Base-by-base conservation (phyloP, 2,113 vertebrate species). In the Barnardius zonarius region DNA sequence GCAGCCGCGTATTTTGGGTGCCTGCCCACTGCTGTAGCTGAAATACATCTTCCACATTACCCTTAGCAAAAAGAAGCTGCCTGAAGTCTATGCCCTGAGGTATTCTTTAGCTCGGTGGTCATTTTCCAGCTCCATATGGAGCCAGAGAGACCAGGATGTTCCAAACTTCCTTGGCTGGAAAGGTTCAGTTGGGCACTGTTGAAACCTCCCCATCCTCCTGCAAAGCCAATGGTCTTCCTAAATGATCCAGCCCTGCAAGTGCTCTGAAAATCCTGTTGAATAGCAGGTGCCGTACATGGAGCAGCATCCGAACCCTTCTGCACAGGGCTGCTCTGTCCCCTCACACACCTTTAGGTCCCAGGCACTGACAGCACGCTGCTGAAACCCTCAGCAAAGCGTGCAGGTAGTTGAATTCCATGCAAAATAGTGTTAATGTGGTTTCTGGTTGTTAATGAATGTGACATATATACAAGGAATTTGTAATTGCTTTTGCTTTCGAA, bases 221-320 rank as follows among this genome's bases (percentile, higher is more conserved):
- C 35, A 39, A 39, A 69, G 44, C 39, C 44, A 27, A 2, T 2
- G 28, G 17, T 13, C 48, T 59, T 41, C 48, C 48, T 22, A 10
- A n/a, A 27, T 9, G 7, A 9, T 28, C 37, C n/a, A 19, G 4
- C 0, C 0, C 11, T 9, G 23, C 7, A 5, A 31, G 27, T 15
- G 3, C 41, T 54, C 33, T 12, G 37, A 62, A 68, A 84, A 63
- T 41, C n/a, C 9, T 13, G 16, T 7, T 13, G 24, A 46, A 52
- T 0, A 11, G 14, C 46, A 51, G 64, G 64, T 61, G 68, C 33
- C 2, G 33, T 3, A 39, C 16, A 0, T 0, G 13, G 59, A 33
- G 8, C 13, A 10, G 15, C 44, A 44, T 6, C 18, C 0, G 1
- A 49, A 17, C 5, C 33, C 3, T 37, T 0, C 49, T 52, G 73